These are phyloP conservation scores for Macquaria ambigua DNA, from an alignment of 2,113 vertebrate genomes.

Conservation along the genomic window DNA sequence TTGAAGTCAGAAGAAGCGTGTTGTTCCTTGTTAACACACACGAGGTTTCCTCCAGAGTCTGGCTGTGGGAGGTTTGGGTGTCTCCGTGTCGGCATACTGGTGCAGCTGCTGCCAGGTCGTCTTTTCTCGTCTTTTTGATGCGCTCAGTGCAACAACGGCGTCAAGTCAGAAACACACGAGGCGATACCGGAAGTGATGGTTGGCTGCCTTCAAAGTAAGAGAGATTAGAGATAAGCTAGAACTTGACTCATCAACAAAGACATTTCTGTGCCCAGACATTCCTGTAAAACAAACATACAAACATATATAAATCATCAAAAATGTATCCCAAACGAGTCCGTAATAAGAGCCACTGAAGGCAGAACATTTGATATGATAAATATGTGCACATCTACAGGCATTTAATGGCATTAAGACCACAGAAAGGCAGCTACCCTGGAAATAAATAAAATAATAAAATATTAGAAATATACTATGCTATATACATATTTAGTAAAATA, in stretches of 20 bases:
- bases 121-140: background rate
- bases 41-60: background rate
- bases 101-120: background rate
- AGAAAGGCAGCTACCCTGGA: too few relatives aligned
- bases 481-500: too few relatives aligned
- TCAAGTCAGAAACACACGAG: background rate
- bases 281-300: background rate
- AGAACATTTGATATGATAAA: background rate
- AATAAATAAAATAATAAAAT: too few relatives aligned
- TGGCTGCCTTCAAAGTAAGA: constrained; percentile 19
- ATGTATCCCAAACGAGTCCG: too few relatives aligned
- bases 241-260: fast-evolving
- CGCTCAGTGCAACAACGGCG: background rate
- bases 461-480: too few relatives aligned
- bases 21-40: background rate
- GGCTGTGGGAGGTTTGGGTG: background rate
- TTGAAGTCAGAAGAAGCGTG: background rate
- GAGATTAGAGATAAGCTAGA: background rate
- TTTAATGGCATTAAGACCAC: too few relatives aligned
- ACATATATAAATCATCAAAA: too few relatives aligned
- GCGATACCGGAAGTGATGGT: constrained; percentile 41
- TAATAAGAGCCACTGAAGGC: too few relatives aligned
- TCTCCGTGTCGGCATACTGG: background rate
- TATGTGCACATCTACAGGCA: background rate
- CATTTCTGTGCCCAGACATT: too few relatives aligned